A percentile compares a stretch with the other conserved stretches of the same genome.
phyloP scores from a whole-genome alignment of 2,888 invertebrate genomes.

The Magallana nippona region DNA sequence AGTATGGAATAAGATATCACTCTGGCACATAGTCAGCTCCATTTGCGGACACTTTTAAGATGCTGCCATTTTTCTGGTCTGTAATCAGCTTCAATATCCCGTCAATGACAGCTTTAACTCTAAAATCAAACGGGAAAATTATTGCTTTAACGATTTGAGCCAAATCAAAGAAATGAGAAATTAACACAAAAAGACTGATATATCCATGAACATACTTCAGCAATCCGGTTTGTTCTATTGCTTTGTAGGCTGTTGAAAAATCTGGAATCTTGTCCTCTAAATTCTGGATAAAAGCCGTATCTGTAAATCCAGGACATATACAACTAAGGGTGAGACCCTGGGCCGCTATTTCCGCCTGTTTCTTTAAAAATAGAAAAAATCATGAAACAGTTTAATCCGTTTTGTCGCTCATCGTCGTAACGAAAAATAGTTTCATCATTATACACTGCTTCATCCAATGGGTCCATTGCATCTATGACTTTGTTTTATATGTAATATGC shows the following conservation, averaged over 20 bases:
- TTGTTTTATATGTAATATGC: too few species aligned
- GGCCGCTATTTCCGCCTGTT: neutral
- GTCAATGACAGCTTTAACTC: constrained; percentile 1
- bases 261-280: neutral
- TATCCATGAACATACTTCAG: neutral
- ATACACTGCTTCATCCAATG: too few species aligned
- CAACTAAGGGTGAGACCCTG: neutral
- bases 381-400: too few species aligned
- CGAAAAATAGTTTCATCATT: too few species aligned
- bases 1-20: neutral
- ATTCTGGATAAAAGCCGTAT: constrained; percentile 26
- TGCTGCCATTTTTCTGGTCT: constrained; percentile 30
- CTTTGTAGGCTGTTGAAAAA: neutral
- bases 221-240: too few species aligned
- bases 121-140: neutral
- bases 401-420: too few species aligned
- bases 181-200: neutral
- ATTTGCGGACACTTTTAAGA: neutral
- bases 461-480: too few species aligned
- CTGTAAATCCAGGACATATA: constrained; percentile 30
- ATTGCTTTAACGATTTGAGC: too few species aligned
- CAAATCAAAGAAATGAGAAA: too few species aligned
- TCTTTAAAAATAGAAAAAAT: neutral
- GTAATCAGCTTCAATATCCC: neutral
- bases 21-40: constrained; percentile 4